Percentiles rank a stretch among this genome's conserved stretches.
phyloP scores from a whole-genome alignment of 2,888 invertebrate species.

The Epinotia ramella region DNA sequence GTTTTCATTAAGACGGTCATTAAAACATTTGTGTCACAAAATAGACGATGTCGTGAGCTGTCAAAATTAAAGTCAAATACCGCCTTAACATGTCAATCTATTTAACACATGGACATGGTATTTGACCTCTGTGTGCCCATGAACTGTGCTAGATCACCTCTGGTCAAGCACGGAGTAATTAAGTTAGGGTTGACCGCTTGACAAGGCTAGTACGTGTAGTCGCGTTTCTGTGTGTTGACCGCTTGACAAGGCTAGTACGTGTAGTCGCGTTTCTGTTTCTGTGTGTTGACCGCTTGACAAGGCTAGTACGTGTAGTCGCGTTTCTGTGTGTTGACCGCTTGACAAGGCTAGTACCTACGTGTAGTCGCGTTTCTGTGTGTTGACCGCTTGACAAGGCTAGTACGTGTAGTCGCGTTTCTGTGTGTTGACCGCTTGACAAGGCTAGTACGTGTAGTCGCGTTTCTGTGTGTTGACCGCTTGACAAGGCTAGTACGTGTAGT shows the following conservation, averaged over 20 bases:
- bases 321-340: constrained; percentile 50
- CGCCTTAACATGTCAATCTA: background rate
- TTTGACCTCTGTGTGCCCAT: constrained; percentile 17
- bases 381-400: constrained; percentile 60
- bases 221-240: constrained; percentile 38
- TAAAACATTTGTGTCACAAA: background rate
- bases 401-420: constrained; percentile 51
- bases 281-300: constrained; percentile 56
- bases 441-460: constrained; percentile 55
- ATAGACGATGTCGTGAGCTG: background rate
- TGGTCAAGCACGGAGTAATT: background rate
- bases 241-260: constrained; percentile 62
- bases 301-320: constrained; percentile 56
- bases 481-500: constrained; percentile 61
- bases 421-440: constrained; percentile 57
- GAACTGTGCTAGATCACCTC: constrained; percentile 25
- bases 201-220: constrained; percentile 61
- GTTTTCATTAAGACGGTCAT: background rate
- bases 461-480: constrained; percentile 50
- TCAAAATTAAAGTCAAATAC: background rate
- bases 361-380: constrained; percentile 25
- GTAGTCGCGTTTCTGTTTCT: too few relatives aligned
- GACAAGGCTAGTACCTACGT: constrained; percentile 64
- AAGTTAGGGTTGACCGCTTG: constrained; percentile 46
- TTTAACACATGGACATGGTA: constrained; percentile 12